A percentile compares a stretch with the other conserved stretches of the same genome.
These are phyloP conservation scores for Patella caerulea DNA, from an alignment of 2,888 invertebrate species.

Conservation along the genomic window DNA sequence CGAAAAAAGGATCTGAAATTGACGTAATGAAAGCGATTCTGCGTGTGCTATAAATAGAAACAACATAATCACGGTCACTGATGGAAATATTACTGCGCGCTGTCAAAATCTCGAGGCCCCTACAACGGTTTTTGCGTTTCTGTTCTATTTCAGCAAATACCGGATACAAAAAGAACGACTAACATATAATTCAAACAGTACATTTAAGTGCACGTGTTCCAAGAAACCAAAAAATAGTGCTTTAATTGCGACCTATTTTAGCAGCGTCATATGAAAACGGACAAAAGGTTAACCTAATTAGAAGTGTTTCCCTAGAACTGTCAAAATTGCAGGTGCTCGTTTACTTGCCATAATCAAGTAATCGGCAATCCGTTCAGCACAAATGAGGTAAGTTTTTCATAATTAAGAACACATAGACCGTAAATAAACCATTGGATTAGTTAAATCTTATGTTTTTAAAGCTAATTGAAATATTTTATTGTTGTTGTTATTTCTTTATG, in stretches of 20 bases:
- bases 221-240: no score
- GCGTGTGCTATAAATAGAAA: slow-evolving; percentile 20
- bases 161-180: no score
- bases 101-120: neutral
- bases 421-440: neutral
- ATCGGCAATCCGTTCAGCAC: neutral
- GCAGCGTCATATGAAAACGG: neutral
- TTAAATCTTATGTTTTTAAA: neutral
- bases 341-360: neutral
- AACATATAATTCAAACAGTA: no score
- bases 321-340: slow-evolving; percentile 37
- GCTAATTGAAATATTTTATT: neutral
- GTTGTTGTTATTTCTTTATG: slow-evolving; percentile 4
- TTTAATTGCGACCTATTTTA: neutral
- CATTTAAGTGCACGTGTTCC: no score
- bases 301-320: slow-evolving; percentile 19
- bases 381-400: neutral
- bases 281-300: neutral
- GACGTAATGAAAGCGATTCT: slow-evolving; percentile 25
- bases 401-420: neutral
- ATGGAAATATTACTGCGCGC: neutral
- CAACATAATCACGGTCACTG: slow-evolving; percentile 2
- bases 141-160: no score
- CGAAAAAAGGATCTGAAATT: neutral
- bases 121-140: no score